phyloP scores from a whole-genome alignment of 2,797 vertebrate species.

The Alauda arvensis region DNA sequence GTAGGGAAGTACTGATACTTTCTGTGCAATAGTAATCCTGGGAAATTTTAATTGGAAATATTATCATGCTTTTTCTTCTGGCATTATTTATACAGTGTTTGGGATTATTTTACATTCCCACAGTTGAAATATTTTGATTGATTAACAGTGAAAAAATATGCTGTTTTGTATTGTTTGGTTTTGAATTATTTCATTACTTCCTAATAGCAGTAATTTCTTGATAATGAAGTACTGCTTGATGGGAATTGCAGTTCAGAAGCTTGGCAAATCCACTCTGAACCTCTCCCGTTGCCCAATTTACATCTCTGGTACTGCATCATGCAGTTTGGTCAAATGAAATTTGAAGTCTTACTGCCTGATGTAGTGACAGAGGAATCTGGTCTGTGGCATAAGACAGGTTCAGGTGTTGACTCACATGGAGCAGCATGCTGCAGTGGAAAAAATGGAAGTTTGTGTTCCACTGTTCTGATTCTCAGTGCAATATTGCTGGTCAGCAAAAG shows the following conservation, averaged over 20 bases:
- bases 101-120: neutral
- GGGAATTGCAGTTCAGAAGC: neutral
- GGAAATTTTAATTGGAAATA: neutral
- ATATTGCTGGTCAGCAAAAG: neutral
- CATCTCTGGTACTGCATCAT: neutral
- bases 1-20: neutral
- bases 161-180: neutral
- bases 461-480: neutral
- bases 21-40: neutral
- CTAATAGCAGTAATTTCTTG: neutral
- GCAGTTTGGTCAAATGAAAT: neutral
- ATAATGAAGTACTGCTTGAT: neutral
- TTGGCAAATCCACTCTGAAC: neutral
- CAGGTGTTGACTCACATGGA: neutral
- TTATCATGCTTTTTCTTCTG: neutral
- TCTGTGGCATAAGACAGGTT: neutral
- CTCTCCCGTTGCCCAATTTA: neutral
- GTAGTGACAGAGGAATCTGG: neutral
- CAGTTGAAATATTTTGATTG: slow-evolving; percentile 1
- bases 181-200: neutral
- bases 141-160: neutral
- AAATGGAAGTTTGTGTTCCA: neutral
- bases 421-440: neutral
- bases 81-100: neutral
- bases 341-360: neutral